Percentiles rank a stretch among this genome's conserved stretches.
These are phyloP conservation scores for Euplexia lucipara DNA, from an alignment of 2,888 invertebrate species.

Conservation along the genomic window DNA sequence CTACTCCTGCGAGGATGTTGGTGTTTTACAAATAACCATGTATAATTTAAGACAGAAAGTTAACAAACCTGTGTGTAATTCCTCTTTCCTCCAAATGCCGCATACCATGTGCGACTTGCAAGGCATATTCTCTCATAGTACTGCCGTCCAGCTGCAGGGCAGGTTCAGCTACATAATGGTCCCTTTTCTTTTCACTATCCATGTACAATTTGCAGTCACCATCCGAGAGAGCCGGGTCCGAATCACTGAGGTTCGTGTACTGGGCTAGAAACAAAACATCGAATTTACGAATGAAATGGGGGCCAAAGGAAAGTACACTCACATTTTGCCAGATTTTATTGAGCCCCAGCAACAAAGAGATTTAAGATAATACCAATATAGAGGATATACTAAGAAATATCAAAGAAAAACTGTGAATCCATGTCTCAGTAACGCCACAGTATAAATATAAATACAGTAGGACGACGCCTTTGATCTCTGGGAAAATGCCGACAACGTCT, in stretches of 20 bases:
- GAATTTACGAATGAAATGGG: not conserved
- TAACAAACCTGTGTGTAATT: constrained; percentile 93
- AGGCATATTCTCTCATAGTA: constrained; percentile 93
- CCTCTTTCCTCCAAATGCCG: constrained; percentile 93
- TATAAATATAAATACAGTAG: too few species aligned
- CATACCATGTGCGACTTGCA: constrained; percentile 96
- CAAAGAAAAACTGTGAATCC: too few species aligned
- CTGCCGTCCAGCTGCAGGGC: constrained; percentile 82
- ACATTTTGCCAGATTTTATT: too few species aligned
- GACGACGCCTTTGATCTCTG: too few species aligned
- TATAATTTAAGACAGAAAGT: too few species aligned
- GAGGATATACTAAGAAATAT: too few species aligned
- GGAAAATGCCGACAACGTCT: too few species aligned
- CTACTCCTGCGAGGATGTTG: too few species aligned
- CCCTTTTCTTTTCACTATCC: constrained; percentile 66
- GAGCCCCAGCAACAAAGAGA: too few species aligned
- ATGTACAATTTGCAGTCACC: constrained; percentile 74
- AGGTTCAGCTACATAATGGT: constrained; percentile 87
- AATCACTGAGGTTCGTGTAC: constrained; percentile 89
- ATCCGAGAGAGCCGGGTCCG: constrained; percentile 78
- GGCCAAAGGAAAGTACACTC: not conserved
- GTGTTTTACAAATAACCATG: too few species aligned
- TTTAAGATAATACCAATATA: too few species aligned
- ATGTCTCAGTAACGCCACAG: too few species aligned
- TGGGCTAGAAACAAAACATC: constrained; percentile 82